Evolutionary conservation across 2,797 vertebrate species (phyloP), one percentile per base, ranked within the genome.

Genomic region (Salarias fasciatus): DNA sequence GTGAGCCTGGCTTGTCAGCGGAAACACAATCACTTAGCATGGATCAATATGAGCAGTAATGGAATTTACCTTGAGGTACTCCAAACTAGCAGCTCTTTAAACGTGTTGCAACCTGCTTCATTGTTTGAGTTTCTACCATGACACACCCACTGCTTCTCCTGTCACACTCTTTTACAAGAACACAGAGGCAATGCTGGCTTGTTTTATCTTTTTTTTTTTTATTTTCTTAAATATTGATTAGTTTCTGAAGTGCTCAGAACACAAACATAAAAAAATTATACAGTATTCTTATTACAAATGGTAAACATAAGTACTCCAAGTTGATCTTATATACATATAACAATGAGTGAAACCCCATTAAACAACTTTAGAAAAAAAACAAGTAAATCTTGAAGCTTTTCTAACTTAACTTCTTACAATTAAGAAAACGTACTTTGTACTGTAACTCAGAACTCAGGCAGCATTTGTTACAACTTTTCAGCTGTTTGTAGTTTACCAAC

Each of bases 271-370:
- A 96, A 24, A 95, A 95, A 95, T 93, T 86, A 95, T 94, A 95
- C 87, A 85, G 86, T 88, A 89, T 95, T 95, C 94, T 95, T 91
- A 95, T 97, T 97, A 98, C 95, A 98, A 98, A 97, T 93, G 94
- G 95, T 95, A 96, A 97, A 98, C 94, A 94, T 94, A 97, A 95
- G 95, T 94, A 95, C 94, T 96, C 93, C 92, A 92, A 93, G 94
- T 95, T 90, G 88, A 94, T 96, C 95, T 95, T 97, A 97, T 99
- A 94, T 98, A 99, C 96, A 99, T 92, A 95, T 94, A 96, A 92
- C 94, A 95, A 94, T 95, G 95, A 97, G 96, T 93, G 89, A 93
- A 93, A 93, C 96, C 96, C 93, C 96, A 97, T 96, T 92, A 94
- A 96, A 93, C 89, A 94, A 94, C 92, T 93, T 95, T 95, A 95